These are phyloP conservation scores for Pedionomus torquatus DNA, from an alignment of 2,113 vertebrate species.

Conservation along the genomic window DNA sequence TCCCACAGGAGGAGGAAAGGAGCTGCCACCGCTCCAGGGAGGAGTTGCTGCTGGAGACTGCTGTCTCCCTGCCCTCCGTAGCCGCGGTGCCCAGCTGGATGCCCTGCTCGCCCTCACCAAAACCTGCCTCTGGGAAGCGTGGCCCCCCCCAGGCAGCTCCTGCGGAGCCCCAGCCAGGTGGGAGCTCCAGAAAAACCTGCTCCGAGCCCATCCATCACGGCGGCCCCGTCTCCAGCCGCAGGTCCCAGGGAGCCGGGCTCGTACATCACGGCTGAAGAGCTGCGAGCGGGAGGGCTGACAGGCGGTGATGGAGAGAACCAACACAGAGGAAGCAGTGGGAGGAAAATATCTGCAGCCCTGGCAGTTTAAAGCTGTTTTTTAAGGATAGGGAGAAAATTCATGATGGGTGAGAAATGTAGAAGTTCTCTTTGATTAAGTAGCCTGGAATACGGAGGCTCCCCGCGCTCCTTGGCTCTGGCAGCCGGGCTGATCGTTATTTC, in stretches of 20 bases:
- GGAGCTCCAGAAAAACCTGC: rapidly evolving
- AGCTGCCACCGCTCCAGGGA: neutral
- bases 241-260: neutral
- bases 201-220: neutral
- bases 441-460: neutral
- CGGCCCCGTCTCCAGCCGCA: neutral
- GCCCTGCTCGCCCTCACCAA: neutral
- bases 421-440: neutral
- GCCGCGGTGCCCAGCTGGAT: neutral
- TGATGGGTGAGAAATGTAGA: neutral
- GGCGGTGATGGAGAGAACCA: neutral
- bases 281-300: neutral
- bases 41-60: neutral
- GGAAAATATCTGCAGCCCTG: neutral
- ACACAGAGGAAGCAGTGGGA: neutral
- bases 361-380: neutral
- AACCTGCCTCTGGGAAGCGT: rapidly evolving
- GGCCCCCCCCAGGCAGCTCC: neutral
- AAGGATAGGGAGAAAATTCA: neutral
- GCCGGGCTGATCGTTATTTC: neutral
- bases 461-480: neutral
- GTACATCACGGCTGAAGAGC: neutral
- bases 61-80: neutral
- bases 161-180: neutral
- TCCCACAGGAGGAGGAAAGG: neutral